A percentile compares a stretch with the other conserved stretches of the same genome.
Conservation (phyloP, 2,113 vertebrate species). For the Ciconia stormi region DNA sequence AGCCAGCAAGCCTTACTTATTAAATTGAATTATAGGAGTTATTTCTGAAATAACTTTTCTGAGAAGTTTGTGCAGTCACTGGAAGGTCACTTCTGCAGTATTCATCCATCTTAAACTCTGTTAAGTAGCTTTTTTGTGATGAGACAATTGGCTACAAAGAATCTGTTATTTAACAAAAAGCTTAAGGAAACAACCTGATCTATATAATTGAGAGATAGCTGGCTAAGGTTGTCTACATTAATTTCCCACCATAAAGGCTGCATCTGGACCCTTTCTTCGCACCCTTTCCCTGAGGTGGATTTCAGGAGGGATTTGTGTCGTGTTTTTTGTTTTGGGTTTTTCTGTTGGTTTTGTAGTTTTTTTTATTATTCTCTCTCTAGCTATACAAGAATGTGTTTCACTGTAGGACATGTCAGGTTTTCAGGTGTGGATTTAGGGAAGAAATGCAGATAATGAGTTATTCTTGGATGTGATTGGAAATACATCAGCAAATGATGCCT, state of each 20-base stretch:
- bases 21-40: neutral
- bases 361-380: neutral
- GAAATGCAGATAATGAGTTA: neutral
- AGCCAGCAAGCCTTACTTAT: neutral
- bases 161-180: neutral
- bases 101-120: neutral
- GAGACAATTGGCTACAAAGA: neutral
- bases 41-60: neutral
- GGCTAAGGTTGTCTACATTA: neutral
- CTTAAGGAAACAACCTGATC: neutral
- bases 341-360: neutral
- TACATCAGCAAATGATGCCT: neutral
- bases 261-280: neutral
- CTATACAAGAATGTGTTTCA: neutral
- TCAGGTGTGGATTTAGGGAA: neutral
- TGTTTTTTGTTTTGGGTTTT: no score
- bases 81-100: neutral
- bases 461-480: neutral
- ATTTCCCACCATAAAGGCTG: neutral
- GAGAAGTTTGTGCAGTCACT: neutral
- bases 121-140: neutral
- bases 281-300: neutral
- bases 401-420: neutral
- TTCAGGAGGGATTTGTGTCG: neutral
- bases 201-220: neutral